Evolutionary conservation across 2,888 invertebrate species (phyloP).

Genomic region (Philereme vetulata): DNA sequence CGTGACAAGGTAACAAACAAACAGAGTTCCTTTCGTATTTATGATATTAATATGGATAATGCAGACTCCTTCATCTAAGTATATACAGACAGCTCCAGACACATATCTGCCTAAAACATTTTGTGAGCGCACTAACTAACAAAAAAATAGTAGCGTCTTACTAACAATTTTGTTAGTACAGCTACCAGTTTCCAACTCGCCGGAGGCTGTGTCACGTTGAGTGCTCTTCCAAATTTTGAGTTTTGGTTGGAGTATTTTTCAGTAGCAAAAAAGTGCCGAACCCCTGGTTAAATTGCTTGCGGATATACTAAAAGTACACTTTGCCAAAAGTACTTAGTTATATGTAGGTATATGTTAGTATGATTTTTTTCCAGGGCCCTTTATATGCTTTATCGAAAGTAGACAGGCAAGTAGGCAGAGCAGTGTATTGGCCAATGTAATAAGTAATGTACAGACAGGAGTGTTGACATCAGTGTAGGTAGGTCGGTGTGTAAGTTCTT

Average conservation of each 20-base stretch:
- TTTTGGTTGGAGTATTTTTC: slow-evolving; percentile 18
- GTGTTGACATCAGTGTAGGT: no score
- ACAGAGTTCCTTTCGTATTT: no score
- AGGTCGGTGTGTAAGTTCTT: no score
- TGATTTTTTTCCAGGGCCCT: background rate
- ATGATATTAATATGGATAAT: no score
- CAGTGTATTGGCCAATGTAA: no score
- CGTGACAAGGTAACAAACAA: no score
- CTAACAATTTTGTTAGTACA: slow-evolving; percentile 27
- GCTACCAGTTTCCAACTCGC: slow-evolving; percentile 36
- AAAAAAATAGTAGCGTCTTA: background rate
- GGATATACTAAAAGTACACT: slow-evolving; percentile 17
- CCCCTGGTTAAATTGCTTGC: slow-evolving; percentile 23
- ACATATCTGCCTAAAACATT: no score
- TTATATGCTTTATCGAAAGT: no score
- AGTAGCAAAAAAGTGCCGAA: slow-evolving; percentile 18
- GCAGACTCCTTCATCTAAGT: no score
- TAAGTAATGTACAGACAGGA: no score
- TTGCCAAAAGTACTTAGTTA: slow-evolving; percentile 2
- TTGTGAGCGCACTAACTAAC: background rate
- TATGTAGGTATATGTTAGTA: background rate
- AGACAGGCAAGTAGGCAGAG: no score
- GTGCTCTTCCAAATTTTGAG: slow-evolving; percentile 25
- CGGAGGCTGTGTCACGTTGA: slow-evolving; percentile 24
- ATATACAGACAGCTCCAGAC: no score